A percentile compares a stretch with the other conserved stretches of the same genome.
These are phyloP conservation scores for Ochropacha duplaris DNA, from an alignment of 2,888 invertebrate genomes.

Conservation along the genomic window DNA sequence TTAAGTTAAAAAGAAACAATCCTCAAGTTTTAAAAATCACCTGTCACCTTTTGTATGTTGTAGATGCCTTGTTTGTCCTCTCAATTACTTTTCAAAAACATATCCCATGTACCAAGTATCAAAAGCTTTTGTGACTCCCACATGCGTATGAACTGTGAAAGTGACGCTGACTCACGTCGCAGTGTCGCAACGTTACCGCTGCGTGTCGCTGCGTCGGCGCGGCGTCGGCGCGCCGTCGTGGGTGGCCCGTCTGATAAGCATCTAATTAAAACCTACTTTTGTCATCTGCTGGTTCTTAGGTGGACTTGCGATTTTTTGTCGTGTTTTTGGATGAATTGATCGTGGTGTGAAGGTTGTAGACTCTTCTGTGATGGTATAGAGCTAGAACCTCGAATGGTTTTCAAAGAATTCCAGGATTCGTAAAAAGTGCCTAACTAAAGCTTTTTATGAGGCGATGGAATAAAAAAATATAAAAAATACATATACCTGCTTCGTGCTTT, in stretches of 20 bases:
- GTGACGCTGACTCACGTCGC: constrained; percentile 53
- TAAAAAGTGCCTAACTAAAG: too few species aligned
- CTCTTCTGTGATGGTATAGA: too few species aligned
- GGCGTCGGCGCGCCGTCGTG: constrained; percentile 53
- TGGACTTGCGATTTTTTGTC: constrained; percentile 11
- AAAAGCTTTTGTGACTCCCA: constrained; percentile 38
- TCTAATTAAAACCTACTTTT: constrained; percentile 71
- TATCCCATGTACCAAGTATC: constrained; percentile 24
- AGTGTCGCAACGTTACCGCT: constrained; percentile 56
- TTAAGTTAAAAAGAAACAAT: too few species aligned
- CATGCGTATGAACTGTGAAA: constrained; percentile 33
- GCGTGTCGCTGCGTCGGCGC: constrained; percentile 56
- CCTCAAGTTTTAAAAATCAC: constrained; percentile 14
- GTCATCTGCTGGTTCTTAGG: constrained; percentile 25
- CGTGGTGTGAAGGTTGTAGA: too few species aligned
- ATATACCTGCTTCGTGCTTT: too few species aligned
- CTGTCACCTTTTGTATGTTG: constrained; percentile 8
- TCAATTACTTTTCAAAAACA: constrained; percentile 14
- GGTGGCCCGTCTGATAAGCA: constrained; percentile 71
- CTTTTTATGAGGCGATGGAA: too few species aligned
- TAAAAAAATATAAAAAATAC: too few species aligned
- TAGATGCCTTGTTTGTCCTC: constrained; percentile 11
- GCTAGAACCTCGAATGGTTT: too few species aligned
- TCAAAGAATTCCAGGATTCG: neutral
- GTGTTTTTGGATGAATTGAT: neutral